Conservation (phyloP, 2,113 vertebrate genomes). For the Hydropotes inermis region DNA sequence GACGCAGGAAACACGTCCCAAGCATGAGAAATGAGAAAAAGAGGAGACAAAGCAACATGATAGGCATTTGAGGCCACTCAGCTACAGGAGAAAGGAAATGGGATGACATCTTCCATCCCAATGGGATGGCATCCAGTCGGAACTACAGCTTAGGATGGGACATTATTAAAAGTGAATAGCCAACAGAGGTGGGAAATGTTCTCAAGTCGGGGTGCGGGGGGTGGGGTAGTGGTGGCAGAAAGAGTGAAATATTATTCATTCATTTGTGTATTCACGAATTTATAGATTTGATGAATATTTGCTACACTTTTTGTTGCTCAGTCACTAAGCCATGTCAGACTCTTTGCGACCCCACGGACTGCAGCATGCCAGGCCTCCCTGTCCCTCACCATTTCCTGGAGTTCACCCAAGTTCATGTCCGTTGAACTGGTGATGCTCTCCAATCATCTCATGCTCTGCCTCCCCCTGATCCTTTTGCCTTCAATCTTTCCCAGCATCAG, state of each 20-base stretch:
- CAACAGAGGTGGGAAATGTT: not conserved
- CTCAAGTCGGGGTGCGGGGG: too few species aligned
- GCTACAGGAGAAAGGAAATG: not conserved
- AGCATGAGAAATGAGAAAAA: not conserved
- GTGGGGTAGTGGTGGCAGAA: not conserved
- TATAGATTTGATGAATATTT: not conserved
- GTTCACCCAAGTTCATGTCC: not conserved
- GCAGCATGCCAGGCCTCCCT: not conserved
- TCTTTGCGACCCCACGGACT: not conserved
- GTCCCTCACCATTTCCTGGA: not conserved
- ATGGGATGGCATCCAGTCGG: not conserved
- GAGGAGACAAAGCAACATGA: not conserved
- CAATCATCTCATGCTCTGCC: not conserved
- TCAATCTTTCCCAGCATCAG: not conserved
- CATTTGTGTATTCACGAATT: not conserved
- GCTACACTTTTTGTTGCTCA: not conserved
- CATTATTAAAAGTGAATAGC: not conserved
- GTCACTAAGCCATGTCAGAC: not conserved
- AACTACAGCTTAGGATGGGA: not conserved
- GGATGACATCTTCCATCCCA: not conserved
- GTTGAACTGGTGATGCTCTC: not conserved
- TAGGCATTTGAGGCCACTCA: not conserved
- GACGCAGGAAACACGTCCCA: not conserved
- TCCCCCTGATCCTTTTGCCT: not conserved
- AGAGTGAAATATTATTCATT: not conserved